Conservation (phyloP, 1,140 invertebrate genomes). For the Pseudomyrmex dendroicus region DNA sequence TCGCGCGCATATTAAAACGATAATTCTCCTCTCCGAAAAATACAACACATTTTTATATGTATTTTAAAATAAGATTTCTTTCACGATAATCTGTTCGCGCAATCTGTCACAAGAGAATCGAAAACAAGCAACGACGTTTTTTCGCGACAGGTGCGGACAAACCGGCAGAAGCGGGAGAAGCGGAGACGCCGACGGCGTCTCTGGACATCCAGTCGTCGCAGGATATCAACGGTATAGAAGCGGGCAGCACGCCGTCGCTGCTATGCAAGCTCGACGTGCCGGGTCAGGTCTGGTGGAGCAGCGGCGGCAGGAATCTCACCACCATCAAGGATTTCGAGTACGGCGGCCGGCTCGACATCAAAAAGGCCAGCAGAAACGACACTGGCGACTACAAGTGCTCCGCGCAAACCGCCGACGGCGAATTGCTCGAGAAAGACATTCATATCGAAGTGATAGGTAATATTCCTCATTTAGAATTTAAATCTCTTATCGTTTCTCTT, state of each 20-base stretch:
- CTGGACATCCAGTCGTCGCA: constrained; percentile 79
- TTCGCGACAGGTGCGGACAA: constrained; percentile 68
- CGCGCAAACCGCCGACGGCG: constrained; percentile 79
- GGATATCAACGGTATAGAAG: constrained; percentile 79
- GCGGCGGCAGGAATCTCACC: constrained; percentile 79
- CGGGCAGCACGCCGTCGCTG: constrained; percentile 82
- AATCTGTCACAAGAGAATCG: background rate
- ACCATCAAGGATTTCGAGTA: constrained; percentile 79
- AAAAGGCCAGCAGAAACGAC: constrained; percentile 84
- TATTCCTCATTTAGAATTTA: background rate
- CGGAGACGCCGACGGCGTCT: constrained; percentile 64
- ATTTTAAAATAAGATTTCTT: too few relatives aligned
- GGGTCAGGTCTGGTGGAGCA: constrained; percentile 80
- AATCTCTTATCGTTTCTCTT: background rate
- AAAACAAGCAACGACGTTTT: constrained; percentile 2
- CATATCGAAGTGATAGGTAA: constrained; percentile 82
- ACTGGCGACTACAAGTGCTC: constrained; percentile 86
- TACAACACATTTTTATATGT: too few relatives aligned
- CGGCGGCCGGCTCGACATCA: constrained; percentile 82
- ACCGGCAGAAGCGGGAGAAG: constrained; percentile 57
- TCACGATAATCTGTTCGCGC: too few relatives aligned
- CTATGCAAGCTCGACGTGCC: constrained; percentile 76
- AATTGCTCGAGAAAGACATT: constrained; percentile 79
- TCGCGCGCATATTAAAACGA: background rate
- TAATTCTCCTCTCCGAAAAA: too few relatives aligned